These are phyloP conservation scores for Bettongia penicillata DNA, from an alignment of 2,113 vertebrate species.

Conservation along the genomic window DNA sequence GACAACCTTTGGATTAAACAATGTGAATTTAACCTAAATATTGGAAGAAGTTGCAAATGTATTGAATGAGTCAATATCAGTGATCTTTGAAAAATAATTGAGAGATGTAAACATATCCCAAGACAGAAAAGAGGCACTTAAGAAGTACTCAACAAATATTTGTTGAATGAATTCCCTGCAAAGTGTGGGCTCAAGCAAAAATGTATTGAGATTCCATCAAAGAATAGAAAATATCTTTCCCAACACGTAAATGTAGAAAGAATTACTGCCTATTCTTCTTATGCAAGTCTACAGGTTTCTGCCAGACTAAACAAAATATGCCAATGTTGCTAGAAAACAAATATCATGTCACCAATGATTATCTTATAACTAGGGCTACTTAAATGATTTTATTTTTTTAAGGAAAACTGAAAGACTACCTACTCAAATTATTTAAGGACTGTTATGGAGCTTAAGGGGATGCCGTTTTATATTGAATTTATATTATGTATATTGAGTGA, in stretches of 20 bases:
- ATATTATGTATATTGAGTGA: neutral
- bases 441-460: neutral
- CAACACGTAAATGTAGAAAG: neutral
- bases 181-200: neutral
- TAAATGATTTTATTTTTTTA: neutral
- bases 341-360: neutral
- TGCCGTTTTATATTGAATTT: neutral
- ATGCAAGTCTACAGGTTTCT: neutral
- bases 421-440: neutral
- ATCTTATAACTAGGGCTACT: neutral
- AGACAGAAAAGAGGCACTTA: neutral
- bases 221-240: neutral
- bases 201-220: neutral
- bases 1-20: neutral
- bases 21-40: neutral
- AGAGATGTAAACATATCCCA: neutral
- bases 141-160: neutral
- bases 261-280: neutral
- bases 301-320: neutral
- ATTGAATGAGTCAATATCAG: neutral
- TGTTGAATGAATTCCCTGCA: neutral
- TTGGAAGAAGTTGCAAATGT: neutral
- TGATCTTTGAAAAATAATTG: neutral
- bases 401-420: neutral
- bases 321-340: neutral